Evolutionary conservation across 2,888 invertebrate genomes (phyloP).

Genomic region (Morpho helenor): DNA sequence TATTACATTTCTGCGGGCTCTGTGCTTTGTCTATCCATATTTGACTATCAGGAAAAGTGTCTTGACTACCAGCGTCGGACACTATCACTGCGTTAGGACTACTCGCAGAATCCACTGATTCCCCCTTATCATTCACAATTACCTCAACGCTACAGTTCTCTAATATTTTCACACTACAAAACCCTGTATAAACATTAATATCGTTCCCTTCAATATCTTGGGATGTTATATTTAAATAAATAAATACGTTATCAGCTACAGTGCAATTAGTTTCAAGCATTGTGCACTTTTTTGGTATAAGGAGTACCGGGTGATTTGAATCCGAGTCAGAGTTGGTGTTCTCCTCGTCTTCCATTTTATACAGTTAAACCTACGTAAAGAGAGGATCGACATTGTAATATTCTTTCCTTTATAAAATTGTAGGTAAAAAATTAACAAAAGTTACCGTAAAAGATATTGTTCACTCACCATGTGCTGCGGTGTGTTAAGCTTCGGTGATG

Average conservation of each 20-base stretch:
- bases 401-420: conserved; percentile 20
- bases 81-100: conserved; percentile 31
- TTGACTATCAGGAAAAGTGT: conserved; percentile 41
- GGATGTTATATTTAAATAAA: conserved; percentile 53
- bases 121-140: conserved; percentile 20
- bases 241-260: conserved; percentile 51
- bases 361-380: conserved; percentile 20
- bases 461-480: conserved; percentile 56
- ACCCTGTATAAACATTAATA: conserved; percentile 52
- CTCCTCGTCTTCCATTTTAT: conserved; percentile 49
- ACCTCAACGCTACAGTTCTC: conserved; percentile 41
- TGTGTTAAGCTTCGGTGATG: conserved; percentile 27
- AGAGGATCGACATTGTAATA: conserved; percentile 3
- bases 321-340: conserved; percentile 33
- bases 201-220: conserved; percentile 54
- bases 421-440: conserved; percentile 21
- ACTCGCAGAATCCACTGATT: conserved; percentile 24
- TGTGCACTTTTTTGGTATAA: conserved; percentile 58
- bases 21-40: conserved; percentile 64
- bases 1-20: conserved; percentile 61
- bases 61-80: conserved; percentile 37
- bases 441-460: conserved; percentile 23
- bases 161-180: conserved; percentile 57
- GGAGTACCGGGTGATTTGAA: conserved; percentile 48
- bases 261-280: conserved; percentile 50